Evolutionary conservation across 2,113 vertebrate genomes (phyloP).

Genomic region (Caloenas nicobarica): DNA sequence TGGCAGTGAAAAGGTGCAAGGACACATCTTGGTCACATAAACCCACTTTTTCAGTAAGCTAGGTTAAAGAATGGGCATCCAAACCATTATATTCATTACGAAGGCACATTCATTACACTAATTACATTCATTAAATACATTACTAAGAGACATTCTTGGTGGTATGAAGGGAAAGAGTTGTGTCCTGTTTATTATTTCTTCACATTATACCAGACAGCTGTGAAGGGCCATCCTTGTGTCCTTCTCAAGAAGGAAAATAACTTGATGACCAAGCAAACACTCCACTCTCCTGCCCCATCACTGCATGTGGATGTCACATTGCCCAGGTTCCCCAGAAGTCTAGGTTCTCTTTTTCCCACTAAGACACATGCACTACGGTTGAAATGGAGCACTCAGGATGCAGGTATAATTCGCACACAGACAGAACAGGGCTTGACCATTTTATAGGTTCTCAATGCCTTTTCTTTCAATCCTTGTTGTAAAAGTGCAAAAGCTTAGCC

Average conservation of each 20-base stretch:
- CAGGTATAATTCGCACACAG: neutral
- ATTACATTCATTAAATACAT: neutral
- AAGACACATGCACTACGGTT: neutral
- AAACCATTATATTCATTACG: neutral
- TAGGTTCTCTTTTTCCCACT: neutral
- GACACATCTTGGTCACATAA: neutral
- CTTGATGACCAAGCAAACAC: neutral
- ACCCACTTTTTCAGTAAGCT: neutral
- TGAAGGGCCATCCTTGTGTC: neutral
- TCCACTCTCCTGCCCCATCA: neutral
- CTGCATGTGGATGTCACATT: neutral
- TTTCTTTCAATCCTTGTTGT: neutral
- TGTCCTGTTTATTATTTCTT: neutral
- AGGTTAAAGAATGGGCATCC: neutral
- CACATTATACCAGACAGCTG: neutral
- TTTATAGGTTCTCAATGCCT: neutral
- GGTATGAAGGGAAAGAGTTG: neutral
- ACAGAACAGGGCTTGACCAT: neutral
- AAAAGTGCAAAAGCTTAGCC: neutral
- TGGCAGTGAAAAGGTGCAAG: neutral
- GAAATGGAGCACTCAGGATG: neutral
- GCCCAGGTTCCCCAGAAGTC: neutral
- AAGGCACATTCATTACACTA: neutral
- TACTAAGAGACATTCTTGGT: neutral
- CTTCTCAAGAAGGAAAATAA: neutral